Conservation (phyloP, 2,797 vertebrate species). For the Anguilla marmorata region DNA sequence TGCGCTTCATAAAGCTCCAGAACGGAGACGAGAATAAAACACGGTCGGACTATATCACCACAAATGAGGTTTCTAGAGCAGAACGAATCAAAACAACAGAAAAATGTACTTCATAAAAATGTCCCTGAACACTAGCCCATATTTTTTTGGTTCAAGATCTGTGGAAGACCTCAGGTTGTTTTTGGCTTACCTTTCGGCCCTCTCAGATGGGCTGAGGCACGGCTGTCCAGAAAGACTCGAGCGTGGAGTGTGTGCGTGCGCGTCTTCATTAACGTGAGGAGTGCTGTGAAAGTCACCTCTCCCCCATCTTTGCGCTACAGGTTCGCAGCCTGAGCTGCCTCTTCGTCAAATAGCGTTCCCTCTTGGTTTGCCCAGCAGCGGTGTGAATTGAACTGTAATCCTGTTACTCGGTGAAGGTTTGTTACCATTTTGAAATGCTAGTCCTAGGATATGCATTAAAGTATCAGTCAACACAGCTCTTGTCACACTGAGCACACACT, state of each 20-base stretch:
- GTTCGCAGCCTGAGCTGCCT: not conserved
- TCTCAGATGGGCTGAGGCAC: not conserved
- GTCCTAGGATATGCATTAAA: not conserved
- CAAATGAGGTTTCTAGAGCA: not conserved
- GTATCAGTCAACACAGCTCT: not conserved
- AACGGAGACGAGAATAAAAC: not conserved
- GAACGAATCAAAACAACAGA: not conserved
- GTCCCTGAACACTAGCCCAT: not conserved
- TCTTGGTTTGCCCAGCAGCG: not conserved
- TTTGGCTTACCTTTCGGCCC: not conserved
- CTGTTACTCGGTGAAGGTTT: not conserved
- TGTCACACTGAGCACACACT: not conserved
- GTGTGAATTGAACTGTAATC: slow-evolving; percentile 10
- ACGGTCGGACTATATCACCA: not conserved
- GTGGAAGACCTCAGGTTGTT: not conserved
- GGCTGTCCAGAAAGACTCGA: not conserved
- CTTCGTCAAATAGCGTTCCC: not conserved
- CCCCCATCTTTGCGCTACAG: not conserved
- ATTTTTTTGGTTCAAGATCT: not conserved
- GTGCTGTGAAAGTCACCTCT: not conserved
- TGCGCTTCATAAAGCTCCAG: not conserved
- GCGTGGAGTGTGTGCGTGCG: not conserved
- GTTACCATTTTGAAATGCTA: not conserved
- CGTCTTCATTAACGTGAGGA: not conserved
- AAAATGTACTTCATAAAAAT: not conserved